A percentile compares a stretch with the other conserved stretches of the same genome.
These are phyloP conservation scores for Donacobius atricapilla DNA, from an alignment of 2,113 vertebrate genomes.

Conservation along the genomic window DNA sequence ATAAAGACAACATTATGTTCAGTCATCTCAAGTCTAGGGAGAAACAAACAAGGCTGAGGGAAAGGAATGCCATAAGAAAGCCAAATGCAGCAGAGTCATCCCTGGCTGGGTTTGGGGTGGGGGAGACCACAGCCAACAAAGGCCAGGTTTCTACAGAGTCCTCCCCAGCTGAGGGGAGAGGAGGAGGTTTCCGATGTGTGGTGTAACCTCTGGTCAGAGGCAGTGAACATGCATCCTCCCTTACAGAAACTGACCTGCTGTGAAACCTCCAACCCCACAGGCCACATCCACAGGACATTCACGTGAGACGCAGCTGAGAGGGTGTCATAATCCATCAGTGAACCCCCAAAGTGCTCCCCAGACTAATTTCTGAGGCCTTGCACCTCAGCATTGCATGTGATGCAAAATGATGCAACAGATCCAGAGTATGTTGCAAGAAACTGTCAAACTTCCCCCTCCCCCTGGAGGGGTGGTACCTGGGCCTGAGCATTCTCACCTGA, in stretches of 20 bases:
- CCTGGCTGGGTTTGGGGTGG: not conserved
- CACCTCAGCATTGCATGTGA: not conserved
- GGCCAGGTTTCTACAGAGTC: not conserved
- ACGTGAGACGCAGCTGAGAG: fast-evolving
- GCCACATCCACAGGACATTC: not conserved
- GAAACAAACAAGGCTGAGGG: too few species aligned
- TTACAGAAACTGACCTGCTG: not conserved
- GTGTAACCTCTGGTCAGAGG: not conserved
- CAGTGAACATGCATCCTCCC: not conserved
- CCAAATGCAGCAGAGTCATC: not conserved
- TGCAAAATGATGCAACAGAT: not conserved
- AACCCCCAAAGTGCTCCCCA: not conserved
- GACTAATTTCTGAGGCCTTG: not conserved
- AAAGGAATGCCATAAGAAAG: not conserved
- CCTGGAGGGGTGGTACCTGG: fast-evolving
- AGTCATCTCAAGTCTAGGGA: too few species aligned
- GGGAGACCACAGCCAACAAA: not conserved
- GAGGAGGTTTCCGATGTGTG: fast-evolving
- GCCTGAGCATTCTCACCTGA: not conserved
- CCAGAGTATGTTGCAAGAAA: not conserved
- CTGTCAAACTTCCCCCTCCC: fast-evolving
- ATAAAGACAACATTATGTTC: not conserved
- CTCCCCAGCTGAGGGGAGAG: fast-evolving
- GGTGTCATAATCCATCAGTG: not conserved
- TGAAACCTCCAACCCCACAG: fast-evolving